Evolutionary conservation across 2,888 invertebrate genomes (phyloP), one percentile per base, ranked within the genome.

Genomic region (Coremacera marginata): DNA sequence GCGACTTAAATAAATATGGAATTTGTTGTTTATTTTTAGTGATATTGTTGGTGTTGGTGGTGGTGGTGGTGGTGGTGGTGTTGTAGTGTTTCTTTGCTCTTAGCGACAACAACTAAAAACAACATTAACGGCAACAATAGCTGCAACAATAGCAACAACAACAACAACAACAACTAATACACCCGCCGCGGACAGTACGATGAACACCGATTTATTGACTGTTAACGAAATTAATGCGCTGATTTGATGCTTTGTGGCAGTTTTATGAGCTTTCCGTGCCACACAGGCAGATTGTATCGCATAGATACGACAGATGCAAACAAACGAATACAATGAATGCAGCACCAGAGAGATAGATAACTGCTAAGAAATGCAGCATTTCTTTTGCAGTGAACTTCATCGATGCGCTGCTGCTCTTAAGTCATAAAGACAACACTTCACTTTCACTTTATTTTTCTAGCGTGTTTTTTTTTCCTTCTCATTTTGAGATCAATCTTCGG

Each of bases 161-260:
- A 27, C 49, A 31, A 14, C 68, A 52, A 75, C 27, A 31, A 5
- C 63, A 44, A 31, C 49, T 5, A 25, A 19, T 16, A 19, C 67
- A 44, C 67, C 67, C 27, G 51, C 68, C 16, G n/a, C 25, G 51
- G 51, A 25, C n/a, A 16, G 27, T 63, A 27, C 7, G 49, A 11
- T 22, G 68, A 22, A 49, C 51, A 57, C 75, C 77, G 79, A 79
- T 79, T 79, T 77, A 77, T 79, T 75, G 77, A 75, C 79, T 79
- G 77, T 70, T 77, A 77, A 79, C 68, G 75, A 79, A 79, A 77
- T 79, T 77, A 79, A 79, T 79, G 79, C 79, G 70, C 70, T 70
- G 79, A 79, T 76, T 79, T 77, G 77, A 77, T 77, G 77, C 63
- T 77, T 68, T 76, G 73, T 76, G 75, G 77, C 77, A 76, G 67